These are phyloP conservation scores for Drosophila miranda DNA, from an alignment of 1,140 invertebrate genomes.

Conservation along the genomic window DNA sequence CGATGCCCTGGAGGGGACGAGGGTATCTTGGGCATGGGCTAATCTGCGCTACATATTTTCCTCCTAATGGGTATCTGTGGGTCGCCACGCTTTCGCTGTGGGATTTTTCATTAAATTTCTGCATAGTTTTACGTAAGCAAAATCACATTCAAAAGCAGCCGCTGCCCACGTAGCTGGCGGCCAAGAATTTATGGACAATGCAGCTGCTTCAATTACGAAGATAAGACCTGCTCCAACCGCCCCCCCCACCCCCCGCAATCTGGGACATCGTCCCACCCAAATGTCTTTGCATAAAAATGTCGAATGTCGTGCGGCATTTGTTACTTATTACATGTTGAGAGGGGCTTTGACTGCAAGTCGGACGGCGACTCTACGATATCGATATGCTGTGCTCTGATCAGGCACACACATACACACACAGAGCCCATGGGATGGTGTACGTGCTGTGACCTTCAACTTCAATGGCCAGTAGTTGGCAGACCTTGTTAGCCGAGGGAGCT, in stretches of 20 bases:
- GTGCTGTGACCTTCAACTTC: constrained; percentile 52
- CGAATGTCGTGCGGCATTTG: constrained; percentile 74
- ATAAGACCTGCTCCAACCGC: constrained; percentile 50
- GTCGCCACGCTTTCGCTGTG: neutral
- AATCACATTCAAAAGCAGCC: constrained; percentile 56
- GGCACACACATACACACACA: constrained; percentile 49
- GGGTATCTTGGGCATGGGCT: too few species aligned
- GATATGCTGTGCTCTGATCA: constrained; percentile 67
- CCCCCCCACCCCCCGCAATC: constrained; percentile 1
- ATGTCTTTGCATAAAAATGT: constrained; percentile 74
- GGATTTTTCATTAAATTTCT: constrained; percentile 60
- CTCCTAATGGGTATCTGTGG: neutral
- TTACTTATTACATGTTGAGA: constrained; percentile 74
- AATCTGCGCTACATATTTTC: too few species aligned
- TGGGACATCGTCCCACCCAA: constrained; percentile 18
- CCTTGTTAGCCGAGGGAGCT: constrained; percentile 29
- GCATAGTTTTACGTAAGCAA: constrained; percentile 69
- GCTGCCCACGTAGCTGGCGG: constrained; percentile 63
- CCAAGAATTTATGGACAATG: constrained; percentile 76
- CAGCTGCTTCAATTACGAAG: constrained; percentile 77
- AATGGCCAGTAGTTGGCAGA: constrained; percentile 16
- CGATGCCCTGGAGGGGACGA: too few species aligned
- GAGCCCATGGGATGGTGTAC: neutral
- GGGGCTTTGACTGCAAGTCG: constrained; percentile 14
- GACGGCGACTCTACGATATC: constrained; percentile 55